phyloP scores from a whole-genome alignment of 2,888 invertebrate genomes.

The Pristionchus fissidentatus region DNA sequence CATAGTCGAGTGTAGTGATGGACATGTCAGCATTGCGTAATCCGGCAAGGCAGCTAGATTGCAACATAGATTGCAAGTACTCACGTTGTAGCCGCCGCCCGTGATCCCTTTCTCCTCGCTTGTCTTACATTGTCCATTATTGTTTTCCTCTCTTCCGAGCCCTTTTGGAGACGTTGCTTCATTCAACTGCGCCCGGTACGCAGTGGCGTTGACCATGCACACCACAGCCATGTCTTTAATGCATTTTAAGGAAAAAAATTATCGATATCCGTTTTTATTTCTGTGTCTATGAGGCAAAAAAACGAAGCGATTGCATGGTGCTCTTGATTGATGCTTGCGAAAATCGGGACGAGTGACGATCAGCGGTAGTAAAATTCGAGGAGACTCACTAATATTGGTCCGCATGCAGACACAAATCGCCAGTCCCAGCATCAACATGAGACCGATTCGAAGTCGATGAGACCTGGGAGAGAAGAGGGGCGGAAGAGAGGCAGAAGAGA shows the following conservation, averaged over 20 bases:
- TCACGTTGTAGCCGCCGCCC: background rate
- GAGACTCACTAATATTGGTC: conserved; percentile 48
- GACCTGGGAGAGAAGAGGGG: conserved; percentile 38
- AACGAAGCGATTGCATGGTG: no score
- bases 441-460: conserved; percentile 36
- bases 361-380: no score
- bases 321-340: no score
- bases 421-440: conserved; percentile 47
- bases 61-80: background rate
- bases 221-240: conserved; percentile 60
- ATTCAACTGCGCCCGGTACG: conserved; percentile 41
- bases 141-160: background rate
- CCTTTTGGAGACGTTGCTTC: background rate
- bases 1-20: no score
- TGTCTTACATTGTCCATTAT: background rate
- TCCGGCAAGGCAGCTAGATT: no score
- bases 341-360: no score
- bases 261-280: background rate
- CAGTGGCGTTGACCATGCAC: conserved; percentile 65
- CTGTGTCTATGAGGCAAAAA: no score
- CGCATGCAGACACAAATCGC: conserved; percentile 51
- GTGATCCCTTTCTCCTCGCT: background rate
- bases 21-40: no score
- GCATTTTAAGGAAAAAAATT: background rate
- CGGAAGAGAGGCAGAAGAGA: background rate